phyloP scores from a whole-genome alignment of 2,888 invertebrate species.

The Catocala sponsa region DNA sequence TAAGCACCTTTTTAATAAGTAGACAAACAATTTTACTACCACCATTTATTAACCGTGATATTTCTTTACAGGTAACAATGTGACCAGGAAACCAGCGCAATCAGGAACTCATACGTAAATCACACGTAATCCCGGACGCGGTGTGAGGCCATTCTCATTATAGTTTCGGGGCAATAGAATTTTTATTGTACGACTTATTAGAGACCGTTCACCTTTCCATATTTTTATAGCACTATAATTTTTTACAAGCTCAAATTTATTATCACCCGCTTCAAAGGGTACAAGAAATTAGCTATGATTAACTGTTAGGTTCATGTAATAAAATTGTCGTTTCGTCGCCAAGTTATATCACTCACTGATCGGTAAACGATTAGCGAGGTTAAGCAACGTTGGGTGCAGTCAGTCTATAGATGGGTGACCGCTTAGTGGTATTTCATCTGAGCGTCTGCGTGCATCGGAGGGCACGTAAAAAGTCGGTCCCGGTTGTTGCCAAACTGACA shows the following conservation, averaged over 20 bases:
- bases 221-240: constrained; percentile 39
- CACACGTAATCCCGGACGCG: constrained; percentile 63
- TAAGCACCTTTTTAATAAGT: background rate
- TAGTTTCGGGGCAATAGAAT: constrained; percentile 48
- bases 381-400: too few species aligned
- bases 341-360: too few species aligned
- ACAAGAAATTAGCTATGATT: constrained; percentile 14
- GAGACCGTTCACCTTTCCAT: constrained; percentile 52
- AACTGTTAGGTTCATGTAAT: constrained; percentile 19
- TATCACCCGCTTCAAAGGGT: constrained; percentile 28
- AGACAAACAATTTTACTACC: background rate
- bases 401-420: too few species aligned
- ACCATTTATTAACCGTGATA: constrained; percentile 14
- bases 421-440: too few species aligned
- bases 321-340: constrained; percentile 21
- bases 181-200: constrained; percentile 50
- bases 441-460: too few species aligned
- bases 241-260: constrained; percentile 40
- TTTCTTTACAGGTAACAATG: constrained; percentile 56
- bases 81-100: constrained; percentile 28
- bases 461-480: too few species aligned
- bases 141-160: constrained; percentile 57
- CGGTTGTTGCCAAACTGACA: too few species aligned
- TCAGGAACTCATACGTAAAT: constrained; percentile 62
- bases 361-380: too few species aligned